Evolutionary conservation across 2,113 vertebrate species (phyloP), one percentile per base, ranked within the genome.

Genomic region (Phrynosoma blainvillii): DNA sequence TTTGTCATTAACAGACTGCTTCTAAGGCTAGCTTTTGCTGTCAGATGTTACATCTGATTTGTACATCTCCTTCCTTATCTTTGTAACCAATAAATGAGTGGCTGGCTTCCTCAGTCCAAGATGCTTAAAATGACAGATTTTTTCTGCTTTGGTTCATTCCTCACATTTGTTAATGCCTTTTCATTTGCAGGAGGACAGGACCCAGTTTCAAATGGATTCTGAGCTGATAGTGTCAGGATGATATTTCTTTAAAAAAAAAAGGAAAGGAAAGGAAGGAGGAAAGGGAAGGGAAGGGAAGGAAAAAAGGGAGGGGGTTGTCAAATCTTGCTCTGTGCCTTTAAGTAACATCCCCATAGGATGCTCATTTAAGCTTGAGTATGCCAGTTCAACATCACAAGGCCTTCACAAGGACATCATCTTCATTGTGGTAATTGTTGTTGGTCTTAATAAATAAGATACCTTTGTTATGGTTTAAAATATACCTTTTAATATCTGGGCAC

Each of bases 41-140:
- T 76, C 88, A 89, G 23, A 81, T 36, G 59, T 59, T 54, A 40
- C 18, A 81, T 68, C 40, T 81, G 8, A 89, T 76, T 79, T 73
- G 1, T 76, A 13, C 54, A 10, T 59, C 0, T 85, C 84, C 23
- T 88, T 84, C 66, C 1, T 62, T 32, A 78, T 84, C 73, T 85
- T 56, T 71, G 74, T 78, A 54, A 27, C 66, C 85, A 21, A 30
- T 47, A 88, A 52, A 82, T 5, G 9, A 87, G 13, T 1, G 68
- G 73, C 74, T 85, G 66, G 0, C 0, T 75, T 89, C 9, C 30
- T 83, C 54, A 84, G 21, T 77, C 79, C 78, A 79, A n/a, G 47
- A 83, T 86, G 52, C 87, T 75, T 87, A 18, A 66, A 30, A 47
- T 1, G 85, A 66, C 82, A 56, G 40, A 66, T 78, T 65, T 88